Conservation (phyloP, 1,140 invertebrate species). For the Lepidostoma basale region DNA sequence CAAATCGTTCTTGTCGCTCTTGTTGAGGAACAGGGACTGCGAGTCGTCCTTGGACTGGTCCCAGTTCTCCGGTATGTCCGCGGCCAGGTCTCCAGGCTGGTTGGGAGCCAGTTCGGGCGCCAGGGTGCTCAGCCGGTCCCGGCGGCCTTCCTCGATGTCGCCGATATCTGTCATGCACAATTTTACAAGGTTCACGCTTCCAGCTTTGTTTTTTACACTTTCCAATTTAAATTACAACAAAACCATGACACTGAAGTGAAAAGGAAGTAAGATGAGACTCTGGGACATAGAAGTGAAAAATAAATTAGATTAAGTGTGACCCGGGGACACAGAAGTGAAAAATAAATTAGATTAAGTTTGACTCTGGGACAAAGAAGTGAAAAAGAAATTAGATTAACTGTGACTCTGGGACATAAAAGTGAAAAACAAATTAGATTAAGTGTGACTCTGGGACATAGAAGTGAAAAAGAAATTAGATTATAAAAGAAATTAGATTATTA, state of each 20-base stretch:
- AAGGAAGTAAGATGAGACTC: not conserved
- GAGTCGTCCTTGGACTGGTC: slow-evolving; percentile 61
- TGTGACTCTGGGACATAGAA: no score
- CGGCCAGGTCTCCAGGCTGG: slow-evolving; percentile 39
- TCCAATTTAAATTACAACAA: not conserved
- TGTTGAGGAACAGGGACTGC: slow-evolving; percentile 60
- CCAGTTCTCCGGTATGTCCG: slow-evolving; percentile 60
- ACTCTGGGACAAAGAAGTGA: no score
- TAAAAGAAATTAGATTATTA: no score
- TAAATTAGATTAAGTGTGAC: not conserved
- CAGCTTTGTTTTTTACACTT: not conserved
- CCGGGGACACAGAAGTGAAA: not conserved
- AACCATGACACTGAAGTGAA: not conserved
- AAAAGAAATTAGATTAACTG: no score
- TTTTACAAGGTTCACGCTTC: not conserved
- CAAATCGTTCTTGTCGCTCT: slow-evolving; percentile 61
- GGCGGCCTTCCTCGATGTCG: slow-evolving; percentile 32
- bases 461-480: no score
- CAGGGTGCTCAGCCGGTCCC: slow-evolving; percentile 22
- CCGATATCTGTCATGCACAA: slow-evolving; percentile 31
- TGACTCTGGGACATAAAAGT: no score
- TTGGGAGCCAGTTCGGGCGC: slow-evolving; percentile 18
- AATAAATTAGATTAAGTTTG: no score
- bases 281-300: not conserved
- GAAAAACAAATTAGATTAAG: no score